Evolutionary conservation across 2,113 vertebrate genomes (phyloP).

Genomic region (Corynorhinus townsendii): DNA sequence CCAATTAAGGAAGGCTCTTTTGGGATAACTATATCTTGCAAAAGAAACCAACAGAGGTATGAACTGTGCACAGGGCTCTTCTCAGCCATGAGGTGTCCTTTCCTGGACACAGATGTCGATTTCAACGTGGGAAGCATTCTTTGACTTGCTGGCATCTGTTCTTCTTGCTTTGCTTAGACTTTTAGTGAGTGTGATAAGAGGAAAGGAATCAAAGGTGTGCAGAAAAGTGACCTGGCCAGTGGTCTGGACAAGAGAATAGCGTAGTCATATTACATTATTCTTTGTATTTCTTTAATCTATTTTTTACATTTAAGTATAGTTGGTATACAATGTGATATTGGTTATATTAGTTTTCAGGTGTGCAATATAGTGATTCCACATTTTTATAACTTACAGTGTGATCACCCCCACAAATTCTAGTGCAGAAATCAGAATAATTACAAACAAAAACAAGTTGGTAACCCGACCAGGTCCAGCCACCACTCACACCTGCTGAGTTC

Average conservation of each 20-base stretch:
- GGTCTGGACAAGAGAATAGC: not conserved
- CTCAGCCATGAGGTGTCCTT: not conserved
- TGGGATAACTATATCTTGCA: not conserved
- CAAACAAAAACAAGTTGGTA: not conserved
- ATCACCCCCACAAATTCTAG: not conserved
- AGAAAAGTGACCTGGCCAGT: not conserved
- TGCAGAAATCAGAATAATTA: slow-evolving; percentile 23
- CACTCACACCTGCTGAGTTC: not conserved
- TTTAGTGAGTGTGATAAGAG: not conserved
- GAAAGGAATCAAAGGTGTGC: not conserved
- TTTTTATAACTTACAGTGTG: not conserved
- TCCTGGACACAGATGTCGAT: not conserved
- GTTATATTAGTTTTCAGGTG: not conserved
- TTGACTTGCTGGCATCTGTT: not conserved
- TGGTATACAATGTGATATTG: not conserved
- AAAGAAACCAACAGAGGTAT: not conserved
- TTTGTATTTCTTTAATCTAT: not conserved
- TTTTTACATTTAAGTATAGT: not conserved
- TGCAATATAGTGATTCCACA: not conserved
- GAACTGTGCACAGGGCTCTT: not conserved
- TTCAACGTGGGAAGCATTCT: not conserved
- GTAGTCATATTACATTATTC: not conserved
- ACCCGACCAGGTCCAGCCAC: not conserved
- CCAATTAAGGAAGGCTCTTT: not conserved
- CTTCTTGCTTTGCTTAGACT: not conserved